Percentiles rank a stretch among this genome's conserved stretches.
These are phyloP conservation scores for Spea bombifrons DNA, from an alignment of 2,113 vertebrate genomes.

Conservation along the genomic window DNA sequence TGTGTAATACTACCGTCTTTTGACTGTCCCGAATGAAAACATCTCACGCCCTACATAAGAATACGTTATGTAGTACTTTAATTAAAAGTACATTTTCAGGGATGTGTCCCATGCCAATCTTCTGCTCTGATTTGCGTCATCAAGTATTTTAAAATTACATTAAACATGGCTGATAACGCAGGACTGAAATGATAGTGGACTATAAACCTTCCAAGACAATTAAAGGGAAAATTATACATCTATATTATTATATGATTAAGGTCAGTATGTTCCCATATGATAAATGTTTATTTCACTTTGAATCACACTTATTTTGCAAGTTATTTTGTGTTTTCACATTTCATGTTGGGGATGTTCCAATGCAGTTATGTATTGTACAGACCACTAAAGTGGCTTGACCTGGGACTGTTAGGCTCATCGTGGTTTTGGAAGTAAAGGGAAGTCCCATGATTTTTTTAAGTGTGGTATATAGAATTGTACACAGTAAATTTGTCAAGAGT, in stretches of 20 bases:
- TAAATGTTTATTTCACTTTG: too few relatives aligned
- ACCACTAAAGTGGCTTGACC: too few relatives aligned
- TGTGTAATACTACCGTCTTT: not conserved
- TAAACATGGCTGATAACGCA: slow-evolving; percentile 21
- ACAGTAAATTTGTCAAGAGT: too few relatives aligned
- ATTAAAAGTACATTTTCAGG: not conserved
- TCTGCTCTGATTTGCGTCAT: slow-evolving; percentile 6
- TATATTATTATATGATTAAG: slow-evolving; percentile 7
- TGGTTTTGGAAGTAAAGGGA: too few relatives aligned
- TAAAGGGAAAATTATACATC: slow-evolving; percentile 9
- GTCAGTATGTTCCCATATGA: slow-evolving; percentile 13
- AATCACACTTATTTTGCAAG: too few relatives aligned
- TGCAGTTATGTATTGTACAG: too few relatives aligned
- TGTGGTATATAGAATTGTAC: too few relatives aligned
- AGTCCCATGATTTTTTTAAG: too few relatives aligned
- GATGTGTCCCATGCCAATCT: not conserved
- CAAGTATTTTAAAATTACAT: slow-evolving; percentile 15
- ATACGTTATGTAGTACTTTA: not conserved
- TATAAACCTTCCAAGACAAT: not conserved
- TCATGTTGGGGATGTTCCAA: too few relatives aligned
- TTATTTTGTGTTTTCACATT: too few relatives aligned
- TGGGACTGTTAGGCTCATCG: too few relatives aligned
- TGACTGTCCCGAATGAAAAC: not conserved
- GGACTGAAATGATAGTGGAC: slow-evolving; percentile 7
- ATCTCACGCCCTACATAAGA: not conserved